A percentile compares a stretch with the other conserved stretches of the same genome.
Conservation (phyloP, 2,797 vertebrate species). For the Bovichtus diacanthus region DNA sequence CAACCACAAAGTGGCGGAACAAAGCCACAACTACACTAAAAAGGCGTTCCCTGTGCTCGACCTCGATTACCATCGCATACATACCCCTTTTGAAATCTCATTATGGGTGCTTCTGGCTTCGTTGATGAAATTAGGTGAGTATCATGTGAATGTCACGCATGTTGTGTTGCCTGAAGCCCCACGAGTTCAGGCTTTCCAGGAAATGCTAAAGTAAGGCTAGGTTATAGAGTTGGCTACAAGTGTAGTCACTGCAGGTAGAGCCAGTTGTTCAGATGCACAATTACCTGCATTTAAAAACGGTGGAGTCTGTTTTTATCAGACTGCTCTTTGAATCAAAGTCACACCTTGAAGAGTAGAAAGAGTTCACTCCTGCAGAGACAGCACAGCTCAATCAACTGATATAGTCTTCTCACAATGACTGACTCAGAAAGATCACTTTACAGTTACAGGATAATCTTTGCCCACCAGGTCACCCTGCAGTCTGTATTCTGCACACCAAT, state of each 20-base stretch:
- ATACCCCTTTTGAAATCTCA: constrained; percentile 90
- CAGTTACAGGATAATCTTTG: background rate
- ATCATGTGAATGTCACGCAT: background rate
- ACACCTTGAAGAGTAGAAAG: background rate
- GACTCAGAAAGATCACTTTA: background rate
- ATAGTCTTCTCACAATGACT: constrained; percentile 1
- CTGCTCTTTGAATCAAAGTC: background rate
- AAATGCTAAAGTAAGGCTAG: background rate
- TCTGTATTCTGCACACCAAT: background rate
- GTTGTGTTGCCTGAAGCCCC: background rate
- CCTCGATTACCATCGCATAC: constrained; percentile 86
- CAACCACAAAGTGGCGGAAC: rapidly evolving
- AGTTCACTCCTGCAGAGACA: background rate
- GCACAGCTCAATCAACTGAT: background rate
- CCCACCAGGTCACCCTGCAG: too few species aligned
- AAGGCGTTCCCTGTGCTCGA: constrained; percentile 92
- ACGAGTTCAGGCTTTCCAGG: constrained; percentile 18
- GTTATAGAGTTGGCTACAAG: background rate
- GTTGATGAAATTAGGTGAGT: constrained; percentile 96
- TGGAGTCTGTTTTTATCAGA: background rate
- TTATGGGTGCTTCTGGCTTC: constrained; percentile 97
- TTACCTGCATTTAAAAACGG: background rate
- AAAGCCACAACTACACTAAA: constrained; percentile 31
- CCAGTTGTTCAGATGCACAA: background rate
- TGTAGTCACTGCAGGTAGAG: background rate